Conservation (phyloP, 2,797 vertebrate species). For the Sebastes iracundus region DNA sequence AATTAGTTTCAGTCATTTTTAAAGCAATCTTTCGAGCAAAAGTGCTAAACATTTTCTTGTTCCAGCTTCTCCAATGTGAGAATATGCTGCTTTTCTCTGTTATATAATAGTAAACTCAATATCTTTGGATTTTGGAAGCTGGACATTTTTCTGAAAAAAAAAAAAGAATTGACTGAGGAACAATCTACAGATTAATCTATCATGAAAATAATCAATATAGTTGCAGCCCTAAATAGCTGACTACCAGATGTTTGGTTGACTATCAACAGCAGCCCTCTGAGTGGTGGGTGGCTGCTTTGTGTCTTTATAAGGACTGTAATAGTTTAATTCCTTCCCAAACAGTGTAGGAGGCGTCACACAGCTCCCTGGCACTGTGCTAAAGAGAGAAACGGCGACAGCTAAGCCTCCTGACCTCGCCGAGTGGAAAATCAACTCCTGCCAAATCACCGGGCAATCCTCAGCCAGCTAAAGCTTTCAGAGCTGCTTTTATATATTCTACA, state of each 20-base stretch:
- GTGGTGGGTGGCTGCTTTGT: conserved; percentile 39
- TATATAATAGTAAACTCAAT: background rate
- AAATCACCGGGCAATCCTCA: conserved; percentile 54
- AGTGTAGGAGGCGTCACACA: conserved; percentile 40
- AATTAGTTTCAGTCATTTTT: background rate
- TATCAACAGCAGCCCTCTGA: conserved; percentile 34
- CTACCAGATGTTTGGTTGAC: conserved; percentile 64
- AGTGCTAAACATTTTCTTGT: background rate
- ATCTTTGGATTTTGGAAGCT: background rate
- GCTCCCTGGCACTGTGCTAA: conserved; percentile 39
- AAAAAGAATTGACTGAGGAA: background rate
- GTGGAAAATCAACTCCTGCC: conserved; percentile 51
- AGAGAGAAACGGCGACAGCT: conserved; percentile 53
- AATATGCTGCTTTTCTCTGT: background rate
- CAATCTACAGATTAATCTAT: background rate
- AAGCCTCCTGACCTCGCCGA: conserved; percentile 65
- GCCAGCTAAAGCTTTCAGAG: conserved; percentile 37
- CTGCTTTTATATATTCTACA: conserved; percentile 23
- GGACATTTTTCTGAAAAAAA: no score
- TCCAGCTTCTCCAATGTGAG: background rate
- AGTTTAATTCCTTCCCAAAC: conserved; percentile 69
- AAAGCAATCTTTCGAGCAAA: background rate
- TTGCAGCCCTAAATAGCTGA: background rate
- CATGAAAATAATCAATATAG: background rate
- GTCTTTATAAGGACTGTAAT: conserved; percentile 58